Evolutionary conservation across 2,113 vertebrate species (phyloP).

Genomic region (Pipra filicauda): DNA sequence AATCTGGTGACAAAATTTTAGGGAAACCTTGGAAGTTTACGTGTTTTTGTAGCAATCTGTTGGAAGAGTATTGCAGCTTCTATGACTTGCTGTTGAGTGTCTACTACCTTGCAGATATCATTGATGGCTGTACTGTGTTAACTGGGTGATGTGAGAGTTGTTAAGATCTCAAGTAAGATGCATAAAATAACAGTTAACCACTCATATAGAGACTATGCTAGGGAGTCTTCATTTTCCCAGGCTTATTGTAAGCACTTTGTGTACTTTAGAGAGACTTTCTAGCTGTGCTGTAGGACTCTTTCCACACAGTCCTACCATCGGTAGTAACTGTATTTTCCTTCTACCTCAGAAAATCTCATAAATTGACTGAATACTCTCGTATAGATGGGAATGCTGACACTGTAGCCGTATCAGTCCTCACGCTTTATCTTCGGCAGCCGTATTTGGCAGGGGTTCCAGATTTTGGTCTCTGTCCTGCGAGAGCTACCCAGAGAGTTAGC

Average conservation of each 20-base stretch:
- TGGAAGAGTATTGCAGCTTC: neutral
- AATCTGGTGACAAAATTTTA: neutral
- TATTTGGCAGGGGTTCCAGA: neutral
- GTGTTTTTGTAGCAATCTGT: neutral
- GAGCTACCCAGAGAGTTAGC: neutral
- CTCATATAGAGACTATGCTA: neutral
- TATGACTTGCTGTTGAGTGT: neutral
- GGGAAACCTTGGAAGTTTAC: neutral
- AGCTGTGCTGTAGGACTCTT: neutral
- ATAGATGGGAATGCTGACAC: neutral
- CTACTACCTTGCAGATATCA: neutral
- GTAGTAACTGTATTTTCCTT: neutral
- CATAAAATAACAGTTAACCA: neutral
- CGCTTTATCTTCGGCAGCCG: neutral
- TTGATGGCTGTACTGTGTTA: neutral
- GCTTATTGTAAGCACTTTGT: neutral
- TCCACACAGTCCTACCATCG: neutral
- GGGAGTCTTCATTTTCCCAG: neutral
- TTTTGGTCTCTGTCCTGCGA: neutral
- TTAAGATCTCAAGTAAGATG: neutral
- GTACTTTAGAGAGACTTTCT: neutral
- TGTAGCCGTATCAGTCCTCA: neutral
- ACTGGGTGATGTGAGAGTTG: neutral
- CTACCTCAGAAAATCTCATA: neutral
- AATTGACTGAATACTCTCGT: neutral